Conservation (phyloP, 2,888 invertebrate genomes). For the Thecophora atra region DNA sequence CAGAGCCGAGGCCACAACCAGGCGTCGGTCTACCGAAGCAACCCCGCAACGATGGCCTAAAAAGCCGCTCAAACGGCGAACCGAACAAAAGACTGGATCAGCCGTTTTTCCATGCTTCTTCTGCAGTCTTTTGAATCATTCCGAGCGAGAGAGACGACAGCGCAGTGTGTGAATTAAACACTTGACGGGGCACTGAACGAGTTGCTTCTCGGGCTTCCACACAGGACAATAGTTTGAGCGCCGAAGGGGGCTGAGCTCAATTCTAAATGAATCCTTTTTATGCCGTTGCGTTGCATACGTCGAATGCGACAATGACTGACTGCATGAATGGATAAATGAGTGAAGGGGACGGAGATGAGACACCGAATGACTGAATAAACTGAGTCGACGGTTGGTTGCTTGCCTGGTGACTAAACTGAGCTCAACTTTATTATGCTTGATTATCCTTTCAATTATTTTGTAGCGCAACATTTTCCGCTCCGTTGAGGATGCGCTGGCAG, state of each 20-base stretch:
- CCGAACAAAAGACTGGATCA: constrained; percentile 27
- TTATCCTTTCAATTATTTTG: constrained; percentile 62
- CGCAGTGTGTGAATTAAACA: constrained; percentile 38
- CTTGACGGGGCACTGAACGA: constrained; percentile 52
- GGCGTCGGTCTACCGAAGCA: constrained; percentile 57
- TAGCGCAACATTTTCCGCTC: constrained; percentile 60
- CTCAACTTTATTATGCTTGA: constrained; percentile 54
- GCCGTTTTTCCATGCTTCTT: not conserved
- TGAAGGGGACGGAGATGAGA: not conserved
- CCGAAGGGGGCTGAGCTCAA: constrained; percentile 11
- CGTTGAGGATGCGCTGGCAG: constrained; percentile 44
- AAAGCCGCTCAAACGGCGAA: constrained; percentile 47
- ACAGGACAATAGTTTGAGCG: constrained; percentile 18
- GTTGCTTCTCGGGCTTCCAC: constrained; percentile 7
- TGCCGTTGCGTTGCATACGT: constrained; percentile 6
- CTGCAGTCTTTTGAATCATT: not conserved
- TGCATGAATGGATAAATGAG: not conserved
- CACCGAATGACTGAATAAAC: not conserved
- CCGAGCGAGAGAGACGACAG: constrained; percentile 42
- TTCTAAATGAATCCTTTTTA: constrained; percentile 31
- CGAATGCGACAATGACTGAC: constrained; percentile 19
- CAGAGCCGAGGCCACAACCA: constrained; percentile 60
- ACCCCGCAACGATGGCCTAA: constrained; percentile 50
- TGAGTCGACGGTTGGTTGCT: not conserved
- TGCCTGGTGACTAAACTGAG: constrained; percentile 27